Evolutionary conservation across 2,888 invertebrate species (phyloP).

Genomic region (Lepidocyrtinus sp.): DNA sequence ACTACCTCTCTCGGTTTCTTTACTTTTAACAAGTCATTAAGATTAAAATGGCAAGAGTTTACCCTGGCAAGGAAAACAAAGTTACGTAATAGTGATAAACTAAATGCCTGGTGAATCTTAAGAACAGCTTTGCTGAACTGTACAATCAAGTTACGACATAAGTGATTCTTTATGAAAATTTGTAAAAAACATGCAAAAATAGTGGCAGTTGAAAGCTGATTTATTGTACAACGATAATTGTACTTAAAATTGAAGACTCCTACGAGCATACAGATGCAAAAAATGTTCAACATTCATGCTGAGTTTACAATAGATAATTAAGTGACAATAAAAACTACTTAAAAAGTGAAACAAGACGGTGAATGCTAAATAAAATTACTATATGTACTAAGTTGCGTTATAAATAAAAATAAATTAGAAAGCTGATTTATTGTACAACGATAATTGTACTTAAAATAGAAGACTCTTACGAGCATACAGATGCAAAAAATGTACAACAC

Average conservation of each 20-base stretch:
- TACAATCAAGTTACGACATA: background rate
- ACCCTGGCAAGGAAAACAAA: background rate
- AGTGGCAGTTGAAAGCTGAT: background rate
- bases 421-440: no score
- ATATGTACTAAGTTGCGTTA: no score
- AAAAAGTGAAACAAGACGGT: no score
- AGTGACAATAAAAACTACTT: no score
- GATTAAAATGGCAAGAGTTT: background rate
- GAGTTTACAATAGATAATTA: no score
- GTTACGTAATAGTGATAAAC: background rate
- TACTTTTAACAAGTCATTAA: background rate
- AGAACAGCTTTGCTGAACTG: background rate
- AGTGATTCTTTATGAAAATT: background rate
- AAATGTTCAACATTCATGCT: no score
- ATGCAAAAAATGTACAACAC: no score
- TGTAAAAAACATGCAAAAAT: background rate
- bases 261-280: no score
- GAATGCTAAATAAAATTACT: no score
- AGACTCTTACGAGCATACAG: no score
- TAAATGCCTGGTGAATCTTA: background rate
- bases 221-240: background rate
- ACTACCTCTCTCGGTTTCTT: background rate
- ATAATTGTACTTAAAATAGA: no score
- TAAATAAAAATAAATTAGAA: no score
- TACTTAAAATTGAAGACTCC: background rate